Evolutionary conservation across 2,113 vertebrate species (phyloP), one percentile per base, ranked within the genome.

Genomic region (Astur gentilis): DNA sequence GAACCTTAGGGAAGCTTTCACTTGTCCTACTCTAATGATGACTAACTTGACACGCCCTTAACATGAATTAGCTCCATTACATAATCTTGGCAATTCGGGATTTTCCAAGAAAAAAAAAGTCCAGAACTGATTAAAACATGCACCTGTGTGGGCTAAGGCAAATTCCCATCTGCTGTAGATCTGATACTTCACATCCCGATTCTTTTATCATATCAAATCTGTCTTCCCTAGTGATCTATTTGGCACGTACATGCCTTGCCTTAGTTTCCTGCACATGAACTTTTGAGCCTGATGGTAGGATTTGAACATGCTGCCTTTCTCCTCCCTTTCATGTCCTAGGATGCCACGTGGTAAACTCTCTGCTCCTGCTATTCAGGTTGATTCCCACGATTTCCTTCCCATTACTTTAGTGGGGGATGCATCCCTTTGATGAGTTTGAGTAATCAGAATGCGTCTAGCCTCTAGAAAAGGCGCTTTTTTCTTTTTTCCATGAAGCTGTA

Each of bases 21-120:
- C 40, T 84, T 62, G 47, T 94, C 78, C 90, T 71, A 72, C 66
- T 89, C 19, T 3, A 75, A 22, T 16, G 55, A 64, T 81, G 77
- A 87, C n/a, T 89, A 91, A 71, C 15, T 49, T 38, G 75, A 95
- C 93, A 91, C 87, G 71, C 87, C 93, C 87, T 89, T 70, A 87
- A 95, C 18, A 64, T 72, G 65, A 91, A 92, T 61, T 3, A 7
- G 15, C 27, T 96, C 81, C 54, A 73, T 94, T 93, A 88, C 89
- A 93, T 70, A 58, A 95, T 60, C 91, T 70, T 50, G 75, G 70
- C 70, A 91, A 62, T 72, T 79, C 13, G 32, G 1, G 6, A 79
- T 87, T 90, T 89, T 87, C 77, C 50, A 69, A 61, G 52, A 38
- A 92, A 80, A 92, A 80, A 83, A n/a, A 78, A 44, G 38, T 32